phyloP scores from a whole-genome alignment of 2,113 vertebrate species.

The Ardeotis arabs region DNA sequence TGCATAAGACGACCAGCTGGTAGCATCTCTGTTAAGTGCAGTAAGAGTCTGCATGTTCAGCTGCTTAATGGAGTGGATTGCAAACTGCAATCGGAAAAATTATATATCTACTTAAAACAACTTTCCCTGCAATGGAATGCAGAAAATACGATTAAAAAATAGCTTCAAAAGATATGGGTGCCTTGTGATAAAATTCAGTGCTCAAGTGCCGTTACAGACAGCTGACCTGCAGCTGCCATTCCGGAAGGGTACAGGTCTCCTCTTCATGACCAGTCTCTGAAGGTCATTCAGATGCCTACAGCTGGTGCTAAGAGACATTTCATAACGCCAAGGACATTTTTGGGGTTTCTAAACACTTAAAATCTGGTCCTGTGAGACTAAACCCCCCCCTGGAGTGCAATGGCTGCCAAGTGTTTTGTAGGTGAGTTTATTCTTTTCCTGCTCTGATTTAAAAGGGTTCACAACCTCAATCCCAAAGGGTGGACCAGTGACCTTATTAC shows the following conservation, averaged over 20 bases:
- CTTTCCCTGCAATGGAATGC: not conserved
- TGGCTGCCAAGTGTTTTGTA: not conserved
- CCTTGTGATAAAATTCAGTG: not conserved
- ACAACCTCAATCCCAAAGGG: slow-evolving; percentile 4
- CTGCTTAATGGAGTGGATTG: not conserved
- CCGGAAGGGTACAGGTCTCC: not conserved
- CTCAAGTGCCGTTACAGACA: not conserved
- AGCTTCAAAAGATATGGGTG: not conserved
- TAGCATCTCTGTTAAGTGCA: not conserved
- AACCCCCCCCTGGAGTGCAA: not conserved
- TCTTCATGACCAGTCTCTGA: not conserved
- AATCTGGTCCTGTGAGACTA: not conserved
- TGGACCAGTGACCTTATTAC: not conserved
- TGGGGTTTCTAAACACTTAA: not conserved
- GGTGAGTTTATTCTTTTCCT: slow-evolving; percentile 9
- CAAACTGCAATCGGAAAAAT: slow-evolving; percentile 7
- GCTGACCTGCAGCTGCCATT: not conserved
- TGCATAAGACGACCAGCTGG: not conserved
- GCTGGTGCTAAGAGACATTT: not conserved
- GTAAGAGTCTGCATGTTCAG: not conserved
- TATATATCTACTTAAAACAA: not conserved
- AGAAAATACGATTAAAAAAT: not conserved
- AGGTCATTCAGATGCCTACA: not conserved
- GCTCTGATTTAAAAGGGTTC: slow-evolving; percentile 26
- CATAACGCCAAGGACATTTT: not conserved